Percentiles rank a stretch among this genome's conserved stretches.
These are phyloP conservation scores for Onychomys arenicola DNA, from an alignment of 2,797 vertebrate species.

Conservation along the genomic window DNA sequence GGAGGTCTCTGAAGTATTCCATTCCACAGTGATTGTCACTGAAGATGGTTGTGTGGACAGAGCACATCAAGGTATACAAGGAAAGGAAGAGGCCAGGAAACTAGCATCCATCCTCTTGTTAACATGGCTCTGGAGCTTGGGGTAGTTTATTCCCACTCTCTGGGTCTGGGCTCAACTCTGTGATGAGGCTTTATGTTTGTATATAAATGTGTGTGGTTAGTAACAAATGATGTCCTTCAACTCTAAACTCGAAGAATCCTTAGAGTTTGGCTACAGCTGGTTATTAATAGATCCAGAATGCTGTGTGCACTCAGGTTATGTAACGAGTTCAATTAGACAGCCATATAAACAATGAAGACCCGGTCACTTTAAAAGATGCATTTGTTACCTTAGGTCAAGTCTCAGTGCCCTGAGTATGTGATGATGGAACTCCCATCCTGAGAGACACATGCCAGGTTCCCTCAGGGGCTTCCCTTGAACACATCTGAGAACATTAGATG, in stretches of 20 bases:
- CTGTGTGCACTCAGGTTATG: slow-evolving; percentile 51
- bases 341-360: slow-evolving; percentile 13
- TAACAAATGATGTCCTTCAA: neutral
- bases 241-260: slow-evolving; percentile 32
- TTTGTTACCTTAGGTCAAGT: neutral
- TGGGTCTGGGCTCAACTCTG: neutral
- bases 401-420: neutral
- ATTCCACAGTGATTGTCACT: too few species aligned
- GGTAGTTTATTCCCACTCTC: neutral
- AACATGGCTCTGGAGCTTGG: neutral
- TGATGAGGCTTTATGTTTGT: neutral
- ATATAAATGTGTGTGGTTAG: neutral
- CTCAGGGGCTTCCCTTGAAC: neutral
- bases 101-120: neutral
- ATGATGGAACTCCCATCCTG: neutral
- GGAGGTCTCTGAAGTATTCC: neutral
- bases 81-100: neutral
- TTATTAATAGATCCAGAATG: slow-evolving; percentile 69
- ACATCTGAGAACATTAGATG: neutral
- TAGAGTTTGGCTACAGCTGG: slow-evolving; percentile 12
- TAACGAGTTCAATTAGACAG: slow-evolving; percentile 70
- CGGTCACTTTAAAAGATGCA: neutral
- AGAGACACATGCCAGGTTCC: neutral
- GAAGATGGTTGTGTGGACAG: accelerated
- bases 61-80: accelerated